Evolutionary conservation across 2,888 invertebrate genomes (phyloP), one percentile per base, ranked within the genome.

Genomic region (Flexamia atlantica): DNA sequence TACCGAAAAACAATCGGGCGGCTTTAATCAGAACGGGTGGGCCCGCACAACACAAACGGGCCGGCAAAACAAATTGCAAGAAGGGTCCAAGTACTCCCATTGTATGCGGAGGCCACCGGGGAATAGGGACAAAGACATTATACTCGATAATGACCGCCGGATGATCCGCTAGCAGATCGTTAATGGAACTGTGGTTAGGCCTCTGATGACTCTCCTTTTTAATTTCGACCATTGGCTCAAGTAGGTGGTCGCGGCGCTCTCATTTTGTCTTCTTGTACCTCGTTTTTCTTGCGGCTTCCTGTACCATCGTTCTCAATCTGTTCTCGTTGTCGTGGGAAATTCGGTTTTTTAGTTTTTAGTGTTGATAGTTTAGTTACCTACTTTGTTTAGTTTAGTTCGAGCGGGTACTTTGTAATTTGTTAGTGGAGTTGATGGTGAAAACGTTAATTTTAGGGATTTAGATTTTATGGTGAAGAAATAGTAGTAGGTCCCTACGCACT

Each of bases 21-120:
- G 76, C 20, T 25, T 76, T 50, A 50, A 50, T 76, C 76, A 12
- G 76, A 28, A 76, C 40, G 70, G 76, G 50, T 72, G 76, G 76
- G 42, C 76, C 76, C n/a, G n/a, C n/a, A n/a, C n/a, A n/a, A 30
- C 25, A 72, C 72, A 72, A 72, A 72, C 72, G 72, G 32, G 40
- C 72, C 40, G 72, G 40, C 36, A 76, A 76, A 76, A 76, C 76
- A 76, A 76, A 76, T 76, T 76, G 76, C 76, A 76, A 76, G 72
- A 76, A 50, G 50, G 76, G 42, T n/a, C 50, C 23, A 23, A 68
- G 68, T 32, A 64, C 72, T 9, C 23, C 72, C 72, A 72, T 72
- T 72, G 72, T 72, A 72, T 72, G 36, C 72, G 40, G 42, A 36
- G 72, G 36, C 72, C 40, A 23, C 40, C 72, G 20, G 72, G 17